Percentiles rank a stretch among this genome's conserved stretches.
Conservation (phyloP, 2,797 vertebrate species). For the Sebastes itinus region DNA sequence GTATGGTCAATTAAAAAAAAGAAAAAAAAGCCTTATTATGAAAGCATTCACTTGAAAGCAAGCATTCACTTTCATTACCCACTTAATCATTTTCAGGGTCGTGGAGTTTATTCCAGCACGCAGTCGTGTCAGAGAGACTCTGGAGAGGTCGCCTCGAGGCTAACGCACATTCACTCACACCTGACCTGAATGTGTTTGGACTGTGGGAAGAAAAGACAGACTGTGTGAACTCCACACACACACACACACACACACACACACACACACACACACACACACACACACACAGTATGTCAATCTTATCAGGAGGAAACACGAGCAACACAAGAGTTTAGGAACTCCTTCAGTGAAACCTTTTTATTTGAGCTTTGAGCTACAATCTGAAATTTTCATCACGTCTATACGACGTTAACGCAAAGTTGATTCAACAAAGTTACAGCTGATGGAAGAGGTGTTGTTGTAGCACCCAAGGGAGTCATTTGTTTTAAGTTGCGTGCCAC, state of each 20-base stretch:
- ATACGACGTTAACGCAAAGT: neutral
- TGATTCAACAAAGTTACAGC: neutral
- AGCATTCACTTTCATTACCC: slow-evolving; percentile 1
- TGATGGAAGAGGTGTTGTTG: neutral
- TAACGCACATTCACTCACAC: neutral
- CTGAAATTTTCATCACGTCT: neutral
- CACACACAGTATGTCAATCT: neutral
- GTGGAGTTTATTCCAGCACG: neutral
- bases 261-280: neutral
- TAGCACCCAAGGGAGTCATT: neutral
- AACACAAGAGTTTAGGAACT: neutral
- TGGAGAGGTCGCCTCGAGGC: neutral
- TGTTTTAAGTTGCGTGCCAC: neutral
- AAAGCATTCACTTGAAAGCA: slow-evolving; percentile 5
- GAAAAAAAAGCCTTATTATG: neutral
- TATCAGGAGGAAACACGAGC: slow-evolving; percentile 6
- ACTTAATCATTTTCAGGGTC: slow-evolving; percentile 12
- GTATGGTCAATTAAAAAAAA: too few species aligned
- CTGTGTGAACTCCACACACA: neutral
- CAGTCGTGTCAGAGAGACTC: neutral
- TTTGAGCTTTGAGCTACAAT: neutral
- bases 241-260: neutral
- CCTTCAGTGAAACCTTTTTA: neutral
- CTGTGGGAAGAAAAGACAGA: neutral
- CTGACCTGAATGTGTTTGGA: neutral